phyloP scores from a whole-genome alignment of 2,113 vertebrate species.

The Platysteira castanea region DNA sequence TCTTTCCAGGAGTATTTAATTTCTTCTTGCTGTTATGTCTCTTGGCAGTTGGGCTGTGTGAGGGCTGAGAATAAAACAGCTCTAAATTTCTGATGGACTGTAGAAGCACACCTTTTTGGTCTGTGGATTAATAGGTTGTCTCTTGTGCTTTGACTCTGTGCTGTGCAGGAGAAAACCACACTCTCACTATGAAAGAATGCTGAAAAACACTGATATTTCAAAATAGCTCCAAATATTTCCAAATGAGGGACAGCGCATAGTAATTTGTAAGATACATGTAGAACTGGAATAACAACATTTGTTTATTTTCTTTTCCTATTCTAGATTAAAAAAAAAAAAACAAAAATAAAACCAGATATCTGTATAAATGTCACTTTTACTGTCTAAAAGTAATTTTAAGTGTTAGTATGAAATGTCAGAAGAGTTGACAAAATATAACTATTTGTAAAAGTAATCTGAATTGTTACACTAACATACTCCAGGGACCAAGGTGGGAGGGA shows the following conservation, averaged over 20 bases:
- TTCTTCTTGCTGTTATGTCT: slow-evolving; percentile 2
- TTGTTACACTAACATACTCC: slow-evolving; percentile 31
- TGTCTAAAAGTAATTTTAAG: slow-evolving; percentile 56
- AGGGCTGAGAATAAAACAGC: slow-evolving; percentile 12
- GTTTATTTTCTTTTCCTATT: slow-evolving; percentile 58
- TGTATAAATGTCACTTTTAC: slow-evolving; percentile 66
- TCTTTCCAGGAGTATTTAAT: slow-evolving; percentile 5
- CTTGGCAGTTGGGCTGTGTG: not conserved
- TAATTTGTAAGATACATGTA: slow-evolving; percentile 56
- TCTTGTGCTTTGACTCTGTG: slow-evolving; percentile 7
- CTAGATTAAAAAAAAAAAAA: slow-evolving; percentile 39
- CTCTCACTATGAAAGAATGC: slow-evolving; percentile 8
- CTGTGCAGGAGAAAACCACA: not conserved
- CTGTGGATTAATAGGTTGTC: not conserved
- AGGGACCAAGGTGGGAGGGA: not conserved
- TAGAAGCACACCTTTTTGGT: slow-evolving; percentile 35
- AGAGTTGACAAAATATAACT: slow-evolving; percentile 57
- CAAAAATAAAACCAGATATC: not conserved
- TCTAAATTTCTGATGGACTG: not conserved
- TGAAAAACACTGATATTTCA: slow-evolving; percentile 19
- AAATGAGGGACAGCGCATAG: not conserved
- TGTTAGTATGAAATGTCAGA: slow-evolving; percentile 62
- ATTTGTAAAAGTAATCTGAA: slow-evolving; percentile 50
- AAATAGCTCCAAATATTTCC: slow-evolving; percentile 21
- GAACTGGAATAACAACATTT: slow-evolving; percentile 47